Evolutionary conservation across 2,888 invertebrate genomes (phyloP), one percentile per base, ranked within the genome.

Genomic region (Apeira syringaria): DNA sequence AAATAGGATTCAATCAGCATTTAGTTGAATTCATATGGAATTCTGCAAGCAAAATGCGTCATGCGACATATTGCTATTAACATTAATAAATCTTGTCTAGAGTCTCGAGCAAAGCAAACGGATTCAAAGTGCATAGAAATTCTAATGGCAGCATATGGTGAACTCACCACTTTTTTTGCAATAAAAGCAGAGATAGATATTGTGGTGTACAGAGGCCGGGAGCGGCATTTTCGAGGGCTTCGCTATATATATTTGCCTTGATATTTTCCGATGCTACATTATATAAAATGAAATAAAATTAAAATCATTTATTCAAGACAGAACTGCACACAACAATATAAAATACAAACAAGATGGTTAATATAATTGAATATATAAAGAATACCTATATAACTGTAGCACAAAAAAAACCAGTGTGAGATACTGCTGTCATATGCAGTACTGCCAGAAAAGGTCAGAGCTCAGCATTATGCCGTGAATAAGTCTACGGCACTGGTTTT

Each of bases 241-340:
- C 42, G 35, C 38, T 45, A 42, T 20, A 22, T 35, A 49, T 7
- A 24, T 42, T 35, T 37, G 43, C 34, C 24, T 22, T 25, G 17
- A 26, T 26, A 47, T 45, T 42, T 36, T 11, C 18, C 35, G 7
- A 29, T 33, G 7, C 8, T 29, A 15, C n/a, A n/a, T n/a, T n/a
- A n/a, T n/a, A n/a, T n/a, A n/a, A n/a, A n/a, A n/a, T n/a, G n/a
- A n/a, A n/a, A n/a, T n/a, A n/a, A n/a, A n/a, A n/a, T n/a, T n/a
- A n/a, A n/a, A n/a, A n/a, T n/a, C n/a, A n/a, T n/a, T n/a, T n/a
- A n/a, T n/a, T n/a, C n/a, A n/a, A n/a, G n/a, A n/a, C n/a, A n/a
- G n/a, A n/a, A n/a, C n/a, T n/a, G n/a, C n/a, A n/a, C n/a, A n/a
- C n/a, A n/a, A n/a, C n/a, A n/a, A n/a, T n/a, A n/a, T n/a, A n/a